Conservation (phyloP, 2,797 vertebrate genomes). For the Ibycter americanus region DNA sequence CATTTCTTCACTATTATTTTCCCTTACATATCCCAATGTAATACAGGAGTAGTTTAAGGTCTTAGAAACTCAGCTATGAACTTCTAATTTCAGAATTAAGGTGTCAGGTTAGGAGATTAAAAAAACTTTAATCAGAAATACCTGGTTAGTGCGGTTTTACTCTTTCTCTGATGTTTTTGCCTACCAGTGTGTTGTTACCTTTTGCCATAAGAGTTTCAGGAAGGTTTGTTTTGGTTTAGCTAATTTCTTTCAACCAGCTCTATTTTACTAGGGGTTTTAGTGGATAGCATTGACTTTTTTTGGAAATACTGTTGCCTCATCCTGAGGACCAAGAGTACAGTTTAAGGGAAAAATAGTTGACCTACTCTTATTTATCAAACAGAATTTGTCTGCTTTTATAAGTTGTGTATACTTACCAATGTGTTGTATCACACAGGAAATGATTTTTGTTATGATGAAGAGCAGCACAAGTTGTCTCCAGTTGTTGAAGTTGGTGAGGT, state of each 20-base stretch:
- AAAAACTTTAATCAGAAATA: background rate
- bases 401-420: background rate
- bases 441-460: background rate
- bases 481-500: constrained; percentile 4
- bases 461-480: background rate
- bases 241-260: background rate
- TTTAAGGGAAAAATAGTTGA: constrained; percentile 9
- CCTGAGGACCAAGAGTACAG: background rate
- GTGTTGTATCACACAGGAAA: constrained; percentile 3
- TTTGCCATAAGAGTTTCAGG: background rate
- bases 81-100: background rate
- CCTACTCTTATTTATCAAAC: constrained; percentile 18
- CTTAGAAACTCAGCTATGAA: background rate
- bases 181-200: background rate
- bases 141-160: background rate
- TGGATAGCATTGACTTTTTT: background rate
- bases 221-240: background rate
- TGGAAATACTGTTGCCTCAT: background rate
- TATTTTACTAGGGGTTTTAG: background rate
- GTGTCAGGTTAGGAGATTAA: background rate
- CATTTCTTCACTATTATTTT: background rate
- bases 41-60: background rate
- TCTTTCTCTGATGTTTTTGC: background rate
- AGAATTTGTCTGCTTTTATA: constrained; percentile 12
- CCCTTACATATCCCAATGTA: background rate